Conservation (phyloP, 2,113 vertebrate genomes). For the Glaucidium brasilianum region DNA sequence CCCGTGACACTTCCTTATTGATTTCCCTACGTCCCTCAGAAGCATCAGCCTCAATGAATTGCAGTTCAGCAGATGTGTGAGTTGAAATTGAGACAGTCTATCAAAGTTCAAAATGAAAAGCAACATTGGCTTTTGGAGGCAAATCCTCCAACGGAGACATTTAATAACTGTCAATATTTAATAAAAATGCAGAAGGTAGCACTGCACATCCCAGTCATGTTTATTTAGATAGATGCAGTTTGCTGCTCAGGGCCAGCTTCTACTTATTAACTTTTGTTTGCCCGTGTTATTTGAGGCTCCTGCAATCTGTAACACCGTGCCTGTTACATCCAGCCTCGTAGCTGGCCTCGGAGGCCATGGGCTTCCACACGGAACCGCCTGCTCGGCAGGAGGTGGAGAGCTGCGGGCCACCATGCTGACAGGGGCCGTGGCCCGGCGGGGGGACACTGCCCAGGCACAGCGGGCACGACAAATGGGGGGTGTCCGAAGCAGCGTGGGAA, state of each 20-base stretch:
- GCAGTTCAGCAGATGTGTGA: slow-evolving; percentile 10
- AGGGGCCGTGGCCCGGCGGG: not conserved
- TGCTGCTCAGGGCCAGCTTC: not conserved
- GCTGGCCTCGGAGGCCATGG: not conserved
- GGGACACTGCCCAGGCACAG: not conserved
- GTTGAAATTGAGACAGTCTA: slow-evolving; percentile 60
- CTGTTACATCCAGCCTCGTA: not conserved
- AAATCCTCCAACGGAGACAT: slow-evolving; percentile 34
- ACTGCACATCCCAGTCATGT: not conserved
- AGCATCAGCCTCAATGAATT: not conserved
- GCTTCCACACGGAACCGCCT: fast-evolving
- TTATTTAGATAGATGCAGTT: not conserved
- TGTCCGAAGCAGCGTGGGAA: fast-evolving
- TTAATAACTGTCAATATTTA: slow-evolving; percentile 68
- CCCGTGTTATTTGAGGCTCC: not conserved
- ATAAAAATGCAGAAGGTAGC: slow-evolving; percentile 55
- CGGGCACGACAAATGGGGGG: no score
- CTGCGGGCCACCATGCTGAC: no score
- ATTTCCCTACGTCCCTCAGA: slow-evolving; percentile 52
- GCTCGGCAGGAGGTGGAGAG: no score
- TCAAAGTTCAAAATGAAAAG: slow-evolving; percentile 71
- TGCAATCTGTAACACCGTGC: fast-evolving
- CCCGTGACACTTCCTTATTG: slow-evolving; percentile 66
- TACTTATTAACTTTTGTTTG: not conserved
- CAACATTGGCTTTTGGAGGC: slow-evolving; percentile 56